Conservation (phyloP, 2,113 vertebrate genomes). For the Phylloscopus whistleri region DNA sequence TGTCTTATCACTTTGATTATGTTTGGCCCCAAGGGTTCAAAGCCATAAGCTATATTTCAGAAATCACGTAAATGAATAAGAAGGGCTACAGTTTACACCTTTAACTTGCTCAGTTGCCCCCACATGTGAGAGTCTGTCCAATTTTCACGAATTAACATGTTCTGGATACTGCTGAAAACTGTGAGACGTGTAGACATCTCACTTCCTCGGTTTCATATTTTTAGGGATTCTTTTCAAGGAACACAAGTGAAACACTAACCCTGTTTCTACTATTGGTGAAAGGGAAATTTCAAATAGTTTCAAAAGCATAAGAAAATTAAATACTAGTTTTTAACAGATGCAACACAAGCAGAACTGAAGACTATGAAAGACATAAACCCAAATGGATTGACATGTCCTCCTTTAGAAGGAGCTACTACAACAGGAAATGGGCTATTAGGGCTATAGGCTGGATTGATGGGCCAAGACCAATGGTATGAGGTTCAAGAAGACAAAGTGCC, state of each 20-base stretch:
- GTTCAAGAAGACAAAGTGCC: neutral
- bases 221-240: neutral
- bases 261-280: neutral
- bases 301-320: neutral
- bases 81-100: neutral
- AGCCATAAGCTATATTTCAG: neutral
- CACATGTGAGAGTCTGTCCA: neutral
- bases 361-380: neutral
- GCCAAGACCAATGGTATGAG: neutral
- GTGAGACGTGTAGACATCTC: neutral
- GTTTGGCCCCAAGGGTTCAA: neutral
- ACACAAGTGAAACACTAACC: neutral
- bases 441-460: rapidly evolving
- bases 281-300: neutral
- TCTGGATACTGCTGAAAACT: neutral
- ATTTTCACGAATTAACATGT: neutral
- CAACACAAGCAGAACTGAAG: neutral
- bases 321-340: neutral
- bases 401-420: neutral
- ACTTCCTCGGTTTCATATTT: neutral
- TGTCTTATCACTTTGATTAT: neutral
- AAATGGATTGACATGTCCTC: neutral
- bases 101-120: neutral
- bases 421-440: neutral
- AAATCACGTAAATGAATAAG: neutral